Evolutionary conservation across 2,888 invertebrate species (phyloP).

Genomic region (Girardia tigrina): DNA sequence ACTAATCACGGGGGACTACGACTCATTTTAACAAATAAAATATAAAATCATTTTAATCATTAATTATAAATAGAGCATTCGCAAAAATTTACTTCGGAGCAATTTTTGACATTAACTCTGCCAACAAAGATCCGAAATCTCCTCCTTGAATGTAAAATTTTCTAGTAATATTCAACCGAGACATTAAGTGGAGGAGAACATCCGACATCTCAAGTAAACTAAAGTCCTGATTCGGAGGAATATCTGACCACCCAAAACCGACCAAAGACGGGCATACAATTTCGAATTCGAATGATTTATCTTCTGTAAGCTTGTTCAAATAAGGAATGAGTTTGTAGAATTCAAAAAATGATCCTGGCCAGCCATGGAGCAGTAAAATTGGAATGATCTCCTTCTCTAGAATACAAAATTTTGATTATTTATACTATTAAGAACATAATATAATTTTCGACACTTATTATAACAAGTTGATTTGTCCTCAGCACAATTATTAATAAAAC

Average conservation of each 20-base stretch:
- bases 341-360: constrained; percentile 71
- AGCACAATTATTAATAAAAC: too few species aligned
- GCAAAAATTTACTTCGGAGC: constrained; percentile 57
- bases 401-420: background rate
- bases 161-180: constrained; percentile 56
- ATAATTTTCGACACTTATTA: too few species aligned
- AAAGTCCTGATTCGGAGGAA: constrained; percentile 49
- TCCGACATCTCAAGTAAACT: constrained; percentile 44
- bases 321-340: constrained; percentile 59
- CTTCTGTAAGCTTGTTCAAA: constrained; percentile 41
- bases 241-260: constrained; percentile 54
- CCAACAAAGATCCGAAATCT: constrained; percentile 66
- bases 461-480: too few species aligned
- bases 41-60: too few species aligned
- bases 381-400: constrained; percentile 49
- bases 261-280: constrained; percentile 54
- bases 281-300: constrained; percentile 43
- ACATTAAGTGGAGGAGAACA: constrained; percentile 60
- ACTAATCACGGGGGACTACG: too few species aligned
- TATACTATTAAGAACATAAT: too few species aligned
- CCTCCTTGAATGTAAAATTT: constrained; percentile 65
- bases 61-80: too few species aligned
- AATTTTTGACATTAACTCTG: constrained; percentile 56
- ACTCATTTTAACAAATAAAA: too few species aligned
- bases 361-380: constrained; percentile 64